Base-by-base conservation (phyloP, 2,113 vertebrate genomes). In the Crypturellus undulatus region DNA sequence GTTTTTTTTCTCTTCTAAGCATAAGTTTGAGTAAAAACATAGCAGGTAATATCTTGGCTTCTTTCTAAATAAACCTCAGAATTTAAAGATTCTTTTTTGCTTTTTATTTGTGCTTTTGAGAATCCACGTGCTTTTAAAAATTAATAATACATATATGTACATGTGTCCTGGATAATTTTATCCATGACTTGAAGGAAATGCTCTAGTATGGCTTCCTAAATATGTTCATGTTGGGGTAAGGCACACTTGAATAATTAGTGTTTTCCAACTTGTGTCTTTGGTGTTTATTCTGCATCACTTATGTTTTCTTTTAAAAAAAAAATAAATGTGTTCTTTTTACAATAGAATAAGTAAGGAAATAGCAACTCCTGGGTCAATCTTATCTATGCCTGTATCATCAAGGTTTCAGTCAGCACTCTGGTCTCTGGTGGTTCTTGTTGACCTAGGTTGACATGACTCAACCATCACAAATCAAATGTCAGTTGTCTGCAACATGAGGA, bases 91-190 rank as follows among this genome's bases (percentile, higher is more conserved):
- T 56, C 28, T 32, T 56, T 56, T 54, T 45, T 45, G 42, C 19
- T 30, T 70, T 38, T 12, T 59, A 59, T 34, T 0, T 49, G 5
- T 22, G 12, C 49, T 86, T 73, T 62, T 26, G 30, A 30, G 3
- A 3, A 52, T 30, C 59, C 17, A 3, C 16, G 80, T 87, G 38
- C 12, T 51, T 91, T 79, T 71, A 9, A 30, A 56, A 56, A 56
- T 7, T 1, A 91, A 75, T 76, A 32, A 56, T 38, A 7, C 1
- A 25, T n/a, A 2, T 79, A 9, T 65, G 7, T 28, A 12, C 13
- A 72, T 89, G 52, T 92, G 26, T 38, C 45, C 43, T 77, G 51
- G 49, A 5, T 89, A 38, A 38, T 22, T 85, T 91, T 62, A 65
- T 77, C 43, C 25, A 72, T 43, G 59, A 18, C 8, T 52, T 67